A percentile compares a stretch with the other conserved stretches of the same genome.
phyloP scores from a whole-genome alignment of 2,888 invertebrate species.

The Pammene aurita region DNA sequence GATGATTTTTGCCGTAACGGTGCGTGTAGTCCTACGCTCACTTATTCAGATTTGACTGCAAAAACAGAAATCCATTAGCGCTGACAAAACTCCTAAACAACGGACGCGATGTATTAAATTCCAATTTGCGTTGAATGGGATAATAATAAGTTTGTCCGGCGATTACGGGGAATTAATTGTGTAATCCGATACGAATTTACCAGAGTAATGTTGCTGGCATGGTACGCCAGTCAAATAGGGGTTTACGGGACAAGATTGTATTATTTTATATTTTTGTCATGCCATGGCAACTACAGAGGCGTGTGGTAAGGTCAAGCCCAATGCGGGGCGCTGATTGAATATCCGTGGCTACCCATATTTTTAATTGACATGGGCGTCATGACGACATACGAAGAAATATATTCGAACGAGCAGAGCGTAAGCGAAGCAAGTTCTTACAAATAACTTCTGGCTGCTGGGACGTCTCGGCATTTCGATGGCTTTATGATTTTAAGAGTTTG shows the following conservation, averaged over 20 bases:
- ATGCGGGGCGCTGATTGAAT: too few relatives aligned
- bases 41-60: neutral
- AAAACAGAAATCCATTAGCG: constrained; percentile 14
- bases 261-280: too few relatives aligned
- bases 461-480: too few relatives aligned
- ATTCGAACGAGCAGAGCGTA: too few relatives aligned
- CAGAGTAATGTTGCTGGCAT: constrained; percentile 43
- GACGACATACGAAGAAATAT: too few relatives aligned
- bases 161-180: constrained; percentile 76
- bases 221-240: constrained; percentile 6
- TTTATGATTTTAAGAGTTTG: too few relatives aligned
- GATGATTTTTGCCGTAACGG: too few relatives aligned
- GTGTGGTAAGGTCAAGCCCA: too few relatives aligned
- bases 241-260: neutral
- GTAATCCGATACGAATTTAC: constrained; percentile 76
- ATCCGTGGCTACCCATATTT: too few relatives aligned
- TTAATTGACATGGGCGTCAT: too few relatives aligned
- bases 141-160: constrained; percentile 71
- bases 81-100: constrained; percentile 47
- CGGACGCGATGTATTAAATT: constrained; percentile 69
- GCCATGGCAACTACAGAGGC: neutral
- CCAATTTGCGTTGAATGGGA: constrained; percentile 64
- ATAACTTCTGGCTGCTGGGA: too few relatives aligned
- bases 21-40: neutral
- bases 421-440: too few relatives aligned